A percentile compares a stretch with the other conserved stretches of the same genome.
These are phyloP conservation scores for Drosophila mettleri DNA, from an alignment of 2,888 invertebrate genomes.

Conservation along the genomic window DNA sequence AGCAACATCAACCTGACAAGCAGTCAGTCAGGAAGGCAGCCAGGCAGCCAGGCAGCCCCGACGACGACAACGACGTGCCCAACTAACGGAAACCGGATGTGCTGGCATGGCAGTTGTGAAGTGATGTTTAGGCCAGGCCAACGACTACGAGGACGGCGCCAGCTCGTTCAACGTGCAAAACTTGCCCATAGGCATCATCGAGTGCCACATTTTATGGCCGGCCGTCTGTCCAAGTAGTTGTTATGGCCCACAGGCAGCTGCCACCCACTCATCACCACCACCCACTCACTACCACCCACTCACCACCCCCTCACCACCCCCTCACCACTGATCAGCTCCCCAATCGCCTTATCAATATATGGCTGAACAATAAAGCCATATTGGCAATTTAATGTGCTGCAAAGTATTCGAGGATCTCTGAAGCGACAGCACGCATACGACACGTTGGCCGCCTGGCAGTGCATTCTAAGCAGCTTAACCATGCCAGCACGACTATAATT, in stretches of 20 bases:
- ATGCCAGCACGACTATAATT: conserved; percentile 38
- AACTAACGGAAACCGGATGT: conserved; percentile 79
- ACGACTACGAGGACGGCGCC: conserved; percentile 27
- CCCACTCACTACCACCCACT: too few species aligned
- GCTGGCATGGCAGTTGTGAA: conserved; percentile 80
- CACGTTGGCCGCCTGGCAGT: conserved; percentile 37
- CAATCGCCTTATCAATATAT: conserved; percentile 3
- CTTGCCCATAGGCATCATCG: conserved; percentile 77
- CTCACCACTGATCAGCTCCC: too few species aligned
- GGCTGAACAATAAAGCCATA: conserved; percentile 70
- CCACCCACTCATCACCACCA: too few species aligned
- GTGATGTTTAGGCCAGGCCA: conserved; percentile 71
- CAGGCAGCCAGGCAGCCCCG: neutral
- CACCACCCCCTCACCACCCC: too few species aligned
- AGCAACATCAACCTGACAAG: conserved; percentile 76
- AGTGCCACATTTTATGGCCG: conserved; percentile 78
- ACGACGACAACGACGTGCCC: conserved; percentile 47
- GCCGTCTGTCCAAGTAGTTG: conserved; percentile 41
- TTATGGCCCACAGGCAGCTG: conserved; percentile 65
- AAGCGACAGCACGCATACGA: conserved; percentile 64
- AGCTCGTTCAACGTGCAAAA: conserved; percentile 41
- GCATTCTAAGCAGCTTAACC: conserved; percentile 64
- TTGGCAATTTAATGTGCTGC: conserved; percentile 75
- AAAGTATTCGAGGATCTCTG: conserved; percentile 45
- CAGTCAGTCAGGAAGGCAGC: conserved; percentile 7